Evolutionary conservation across 2,888 invertebrate species (phyloP).

Genomic region (Aporophyla lueneburgensis): DNA sequence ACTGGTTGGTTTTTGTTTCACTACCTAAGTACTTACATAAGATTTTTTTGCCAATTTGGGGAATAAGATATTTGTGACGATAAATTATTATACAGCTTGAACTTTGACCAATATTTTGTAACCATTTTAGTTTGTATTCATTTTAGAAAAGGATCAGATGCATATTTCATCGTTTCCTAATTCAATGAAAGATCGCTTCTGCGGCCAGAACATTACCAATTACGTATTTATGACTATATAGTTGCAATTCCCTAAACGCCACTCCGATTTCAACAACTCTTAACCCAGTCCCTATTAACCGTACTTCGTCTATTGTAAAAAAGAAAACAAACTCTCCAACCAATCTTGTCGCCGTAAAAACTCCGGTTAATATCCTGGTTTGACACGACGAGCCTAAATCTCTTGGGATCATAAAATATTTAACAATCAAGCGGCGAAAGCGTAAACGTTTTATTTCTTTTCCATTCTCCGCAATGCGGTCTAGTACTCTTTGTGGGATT

Average conservation of each 20-base stretch:
- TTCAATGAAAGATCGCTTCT: background rate
- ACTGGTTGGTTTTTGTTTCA: background rate
- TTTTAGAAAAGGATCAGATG: background rate
- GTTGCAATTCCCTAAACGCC: constrained; percentile 2
- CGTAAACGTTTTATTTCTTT: constrained; percentile 79
- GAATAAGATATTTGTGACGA: background rate
- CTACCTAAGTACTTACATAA: background rate
- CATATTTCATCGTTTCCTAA: background rate
- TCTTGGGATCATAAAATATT: constrained; percentile 79
- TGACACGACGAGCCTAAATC: constrained; percentile 69
- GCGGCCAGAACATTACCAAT: background rate
- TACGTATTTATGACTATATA: background rate
- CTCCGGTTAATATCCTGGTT: constrained; percentile 64
- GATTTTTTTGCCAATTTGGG: background rate
- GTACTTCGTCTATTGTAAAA: constrained; percentile 34
- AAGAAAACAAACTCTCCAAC: constrained; percentile 43
- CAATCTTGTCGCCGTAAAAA: constrained; percentile 64
- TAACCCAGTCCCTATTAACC: constrained; percentile 3
- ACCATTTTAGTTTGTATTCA: too few relatives aligned
- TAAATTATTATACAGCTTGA: background rate
- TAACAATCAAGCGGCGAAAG: constrained; percentile 73
- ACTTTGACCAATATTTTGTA: background rate
- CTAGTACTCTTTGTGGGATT: constrained; percentile 55
- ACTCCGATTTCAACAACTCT: background rate
- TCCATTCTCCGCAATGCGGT: constrained; percentile 78